Percentiles rank a stretch among this genome's conserved stretches.
Conservation (phyloP, 2,113 vertebrate genomes). For the Cynopterus brachyotis region DNA sequence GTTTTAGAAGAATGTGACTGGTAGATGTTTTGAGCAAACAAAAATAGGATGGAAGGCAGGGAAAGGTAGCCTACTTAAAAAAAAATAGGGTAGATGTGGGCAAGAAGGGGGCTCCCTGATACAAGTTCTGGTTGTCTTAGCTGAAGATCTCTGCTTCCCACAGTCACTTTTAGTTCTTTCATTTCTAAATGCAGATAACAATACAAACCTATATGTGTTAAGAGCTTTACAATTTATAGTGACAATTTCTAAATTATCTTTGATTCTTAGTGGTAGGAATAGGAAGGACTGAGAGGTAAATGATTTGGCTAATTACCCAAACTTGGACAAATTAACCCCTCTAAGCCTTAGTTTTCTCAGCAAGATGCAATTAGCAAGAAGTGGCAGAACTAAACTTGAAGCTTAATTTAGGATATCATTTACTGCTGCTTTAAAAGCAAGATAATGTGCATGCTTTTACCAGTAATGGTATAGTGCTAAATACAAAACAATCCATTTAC, state of each 20-base stretch:
- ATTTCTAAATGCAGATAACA: not conserved
- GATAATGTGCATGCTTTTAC: not conserved
- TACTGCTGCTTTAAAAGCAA: not conserved
- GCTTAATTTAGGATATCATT: not conserved
- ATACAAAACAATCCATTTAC: not conserved
- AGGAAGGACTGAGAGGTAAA: not conserved
- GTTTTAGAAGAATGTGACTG: not conserved
- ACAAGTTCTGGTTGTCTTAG: not conserved
- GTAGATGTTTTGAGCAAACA: not conserved
- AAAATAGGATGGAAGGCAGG: not conserved
- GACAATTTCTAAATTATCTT: not conserved
- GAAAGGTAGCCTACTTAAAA: not conserved
- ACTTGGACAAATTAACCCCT: not conserved
- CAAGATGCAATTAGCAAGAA: not conserved
- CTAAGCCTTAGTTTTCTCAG: not conserved
- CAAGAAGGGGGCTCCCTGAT: not conserved
- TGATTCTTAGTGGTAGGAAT: conserved; percentile 2
- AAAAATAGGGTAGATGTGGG: not conserved
- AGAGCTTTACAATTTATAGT: not conserved
- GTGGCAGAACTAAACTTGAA: not conserved
- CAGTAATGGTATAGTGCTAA: not conserved
- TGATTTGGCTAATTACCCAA: not conserved
- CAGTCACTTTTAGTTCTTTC: not conserved
- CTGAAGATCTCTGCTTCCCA: not conserved
- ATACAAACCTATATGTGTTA: not conserved